A percentile compares a stretch with the other conserved stretches of the same genome.
These are phyloP conservation scores for Erinaceus europaeus DNA, from an alignment of 2,113 vertebrate species.

Conservation along the genomic window DNA sequence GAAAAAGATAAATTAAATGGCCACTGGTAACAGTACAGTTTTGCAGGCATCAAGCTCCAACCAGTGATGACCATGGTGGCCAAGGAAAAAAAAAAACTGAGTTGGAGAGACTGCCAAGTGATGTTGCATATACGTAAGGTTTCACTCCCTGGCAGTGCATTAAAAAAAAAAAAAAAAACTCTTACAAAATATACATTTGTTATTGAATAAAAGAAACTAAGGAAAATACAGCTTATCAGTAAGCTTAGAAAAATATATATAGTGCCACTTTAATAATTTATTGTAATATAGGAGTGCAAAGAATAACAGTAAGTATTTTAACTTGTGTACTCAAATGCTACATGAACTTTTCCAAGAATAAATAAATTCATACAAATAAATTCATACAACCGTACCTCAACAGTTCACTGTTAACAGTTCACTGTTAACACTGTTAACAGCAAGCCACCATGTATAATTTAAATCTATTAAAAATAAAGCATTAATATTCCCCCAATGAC, in stretches of 20 bases:
- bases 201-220: constrained; percentile 27
- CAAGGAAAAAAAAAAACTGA: too few species aligned
- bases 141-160: too few species aligned
- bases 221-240: not conserved
- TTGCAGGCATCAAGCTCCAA: too few species aligned
- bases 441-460: not conserved
- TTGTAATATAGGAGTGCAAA: not conserved
- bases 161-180: constrained; percentile 25
- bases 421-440: not conserved
- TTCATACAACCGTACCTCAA: not conserved
- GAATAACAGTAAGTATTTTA: not conserved
- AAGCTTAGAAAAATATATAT: not conserved
- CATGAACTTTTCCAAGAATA: constrained; percentile 5
- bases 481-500: not conserved
- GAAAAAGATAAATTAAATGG: too few species aligned
- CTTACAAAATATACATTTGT: constrained; percentile 13
- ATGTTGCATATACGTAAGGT: too few species aligned
- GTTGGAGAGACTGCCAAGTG: too few species aligned
- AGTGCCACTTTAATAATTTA: not conserved
- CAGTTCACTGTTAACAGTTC: too few species aligned
- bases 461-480: not conserved
- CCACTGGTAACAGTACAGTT: too few species aligned
- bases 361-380: constrained; percentile 27
- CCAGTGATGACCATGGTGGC: too few species aligned
- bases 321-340: not conserved